Conservation (phyloP, 2,888 invertebrate species). For the Mythimna albipuncta region DNA sequence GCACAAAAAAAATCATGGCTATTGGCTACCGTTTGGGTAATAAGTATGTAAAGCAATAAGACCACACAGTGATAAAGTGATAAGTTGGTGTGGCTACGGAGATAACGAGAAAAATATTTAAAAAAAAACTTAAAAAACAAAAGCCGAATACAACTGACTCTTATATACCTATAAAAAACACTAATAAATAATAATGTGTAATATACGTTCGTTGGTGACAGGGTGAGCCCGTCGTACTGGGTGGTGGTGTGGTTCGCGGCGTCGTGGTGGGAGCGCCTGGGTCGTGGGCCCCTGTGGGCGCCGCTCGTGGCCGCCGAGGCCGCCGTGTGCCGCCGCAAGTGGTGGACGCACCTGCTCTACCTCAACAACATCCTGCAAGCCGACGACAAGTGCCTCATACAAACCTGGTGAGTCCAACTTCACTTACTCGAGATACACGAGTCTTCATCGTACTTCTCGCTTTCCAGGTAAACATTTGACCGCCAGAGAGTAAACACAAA, state of each 20-base stretch:
- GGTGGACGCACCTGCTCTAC: conserved; percentile 86
- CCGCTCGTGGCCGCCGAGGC: conserved; percentile 81
- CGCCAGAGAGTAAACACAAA: no score
- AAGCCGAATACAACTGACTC: no score
- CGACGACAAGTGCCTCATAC: conserved; percentile 85
- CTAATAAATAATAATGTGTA: background rate
- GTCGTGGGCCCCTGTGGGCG: conserved; percentile 82
- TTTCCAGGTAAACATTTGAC: no score
- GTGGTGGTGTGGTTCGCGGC: conserved; percentile 84
- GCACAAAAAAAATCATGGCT: no score
- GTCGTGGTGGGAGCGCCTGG: conserved; percentile 83
- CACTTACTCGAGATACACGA: background rate
- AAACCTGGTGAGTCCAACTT: conserved; percentile 78
- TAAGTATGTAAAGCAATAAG: no score
- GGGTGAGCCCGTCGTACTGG: conserved; percentile 85
- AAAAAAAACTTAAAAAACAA: no score
- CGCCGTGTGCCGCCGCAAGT: conserved; percentile 80
- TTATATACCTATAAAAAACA: no score
- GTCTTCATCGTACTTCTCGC: background rate
- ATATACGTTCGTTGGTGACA: conserved; percentile 52
- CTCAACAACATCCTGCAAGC: conserved; percentile 82
- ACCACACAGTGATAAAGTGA: no score
- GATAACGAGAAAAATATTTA: background rate
- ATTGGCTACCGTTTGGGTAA: no score
- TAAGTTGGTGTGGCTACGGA: background rate